These are phyloP conservation scores for Phyto melanocephala DNA, from an alignment of 2,888 invertebrate species.

Conservation along the genomic window DNA sequence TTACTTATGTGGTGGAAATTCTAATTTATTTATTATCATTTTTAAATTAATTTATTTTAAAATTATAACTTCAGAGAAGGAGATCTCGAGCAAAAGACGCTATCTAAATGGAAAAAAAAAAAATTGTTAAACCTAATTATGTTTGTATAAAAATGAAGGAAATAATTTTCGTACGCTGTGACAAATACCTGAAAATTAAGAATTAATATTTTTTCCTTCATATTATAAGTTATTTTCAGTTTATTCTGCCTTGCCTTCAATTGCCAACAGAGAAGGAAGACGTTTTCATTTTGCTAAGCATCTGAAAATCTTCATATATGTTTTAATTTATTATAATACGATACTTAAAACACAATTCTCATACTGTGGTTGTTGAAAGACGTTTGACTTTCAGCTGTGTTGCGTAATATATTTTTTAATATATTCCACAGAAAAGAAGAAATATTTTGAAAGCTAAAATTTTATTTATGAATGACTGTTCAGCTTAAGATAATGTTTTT, in stretches of 20 bases:
- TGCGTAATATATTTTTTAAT: slow-evolving; percentile 28
- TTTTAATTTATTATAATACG: slow-evolving; percentile 32
- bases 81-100: no score
- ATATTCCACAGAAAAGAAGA: neutral
- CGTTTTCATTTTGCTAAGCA: neutral
- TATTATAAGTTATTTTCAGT: neutral
- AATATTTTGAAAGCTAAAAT: slow-evolving; percentile 20
- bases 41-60: slow-evolving; percentile 30
- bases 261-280: neutral
- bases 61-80: slow-evolving; percentile 2
- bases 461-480: slow-evolving; percentile 55
- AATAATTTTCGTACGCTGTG: slow-evolving; percentile 10
- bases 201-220: slow-evolving; percentile 19
- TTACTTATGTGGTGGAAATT: neutral
- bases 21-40: neutral
- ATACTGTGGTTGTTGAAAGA: slow-evolving; percentile 8
- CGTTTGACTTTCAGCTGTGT: slow-evolving; percentile 37
- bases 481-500: slow-evolving; percentile 50
- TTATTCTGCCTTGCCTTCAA: neutral
- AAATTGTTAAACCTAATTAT: slow-evolving; percentile 27
- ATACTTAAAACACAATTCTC: slow-evolving; percentile 11
- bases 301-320: neutral
- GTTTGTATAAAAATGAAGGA: slow-evolving; percentile 9
- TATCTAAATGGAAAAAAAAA: neutral
- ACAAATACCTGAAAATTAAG: slow-evolving; percentile 43